Conservation (phyloP, 2,113 vertebrate genomes). For the human region DNA sequence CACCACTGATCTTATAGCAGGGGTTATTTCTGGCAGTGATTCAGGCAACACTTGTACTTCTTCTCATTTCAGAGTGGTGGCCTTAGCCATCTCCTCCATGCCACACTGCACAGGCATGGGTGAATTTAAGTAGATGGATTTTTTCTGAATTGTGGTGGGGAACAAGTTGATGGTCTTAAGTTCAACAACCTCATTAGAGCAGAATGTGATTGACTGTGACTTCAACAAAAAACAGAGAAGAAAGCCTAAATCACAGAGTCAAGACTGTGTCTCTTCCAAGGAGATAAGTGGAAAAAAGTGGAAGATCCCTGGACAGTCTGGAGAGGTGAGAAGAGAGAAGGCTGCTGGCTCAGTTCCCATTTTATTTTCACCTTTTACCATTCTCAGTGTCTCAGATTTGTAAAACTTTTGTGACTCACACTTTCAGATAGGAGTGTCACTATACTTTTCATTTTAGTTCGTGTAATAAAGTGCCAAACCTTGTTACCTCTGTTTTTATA, state of each 20-base stretch:
- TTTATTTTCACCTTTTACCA: slow-evolving; percentile 36
- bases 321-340: not conserved
- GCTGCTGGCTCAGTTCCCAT: not conserved
- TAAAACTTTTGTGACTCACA: not conserved
- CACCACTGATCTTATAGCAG: not conserved
- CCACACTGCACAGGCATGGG: no score
- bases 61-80: not conserved
- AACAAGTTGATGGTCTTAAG: not conserved
- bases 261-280: not conserved
- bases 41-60: not conserved
- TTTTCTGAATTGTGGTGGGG: not conserved
- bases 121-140: not conserved
- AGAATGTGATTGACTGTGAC: not conserved
- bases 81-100: not conserved
- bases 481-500: not conserved
- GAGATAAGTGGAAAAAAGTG: not conserved
- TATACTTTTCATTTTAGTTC: slow-evolving; percentile 7
- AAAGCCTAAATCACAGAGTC: not conserved
- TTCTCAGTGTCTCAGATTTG: not conserved
- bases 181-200: not conserved
- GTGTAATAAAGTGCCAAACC: not conserved
- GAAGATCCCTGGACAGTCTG: not conserved
- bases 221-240: not conserved
- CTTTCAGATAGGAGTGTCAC: not conserved
- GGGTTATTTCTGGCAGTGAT: not conserved